Conservation (phyloP, 2,797 vertebrate genomes). For the Lepilemur ruficaudatus region DNA sequence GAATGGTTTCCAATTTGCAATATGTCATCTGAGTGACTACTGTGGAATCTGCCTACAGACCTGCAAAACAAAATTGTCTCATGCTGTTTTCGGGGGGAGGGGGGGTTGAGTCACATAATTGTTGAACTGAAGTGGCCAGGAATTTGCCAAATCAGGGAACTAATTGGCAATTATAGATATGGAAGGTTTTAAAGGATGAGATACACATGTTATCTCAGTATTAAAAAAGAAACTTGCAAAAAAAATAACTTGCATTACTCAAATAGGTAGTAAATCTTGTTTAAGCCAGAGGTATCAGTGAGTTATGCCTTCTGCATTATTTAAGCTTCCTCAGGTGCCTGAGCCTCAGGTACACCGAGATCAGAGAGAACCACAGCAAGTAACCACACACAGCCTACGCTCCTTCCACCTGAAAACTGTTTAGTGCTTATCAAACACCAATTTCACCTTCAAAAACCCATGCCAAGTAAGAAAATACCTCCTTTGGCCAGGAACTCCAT, state of each 20-base stretch:
- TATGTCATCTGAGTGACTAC: neutral
- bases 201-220: neutral
- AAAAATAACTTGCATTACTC: slow-evolving; percentile 18
- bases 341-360: neutral
- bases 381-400: neutral
- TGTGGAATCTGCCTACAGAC: slow-evolving; percentile 13
- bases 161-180: slow-evolving; percentile 68
- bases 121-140: slow-evolving; percentile 16
- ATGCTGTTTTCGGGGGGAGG: neutral
- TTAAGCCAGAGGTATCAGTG: neutral
- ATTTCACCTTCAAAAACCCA: neutral
- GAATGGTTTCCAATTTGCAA: slow-evolving; percentile 26
- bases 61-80: neutral
- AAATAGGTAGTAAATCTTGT: slow-evolving; percentile 31
- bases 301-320: neutral
- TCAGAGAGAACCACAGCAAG: neutral
- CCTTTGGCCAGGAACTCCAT: neutral
- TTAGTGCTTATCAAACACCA: neutral
- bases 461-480: neutral
- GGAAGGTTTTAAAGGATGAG: slow-evolving; percentile 51
- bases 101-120: slow-evolving; percentile 38
- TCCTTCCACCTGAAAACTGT: neutral
- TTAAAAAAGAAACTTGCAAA: neutral
- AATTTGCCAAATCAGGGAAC: slow-evolving; percentile 57
- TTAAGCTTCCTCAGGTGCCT: neutral